A percentile compares a stretch with the other conserved stretches of the same genome.
Evolutionary conservation across 92 coral and sea anemone genomes (phyloP).

Genomic region (Nematostella vectensis): DNA sequence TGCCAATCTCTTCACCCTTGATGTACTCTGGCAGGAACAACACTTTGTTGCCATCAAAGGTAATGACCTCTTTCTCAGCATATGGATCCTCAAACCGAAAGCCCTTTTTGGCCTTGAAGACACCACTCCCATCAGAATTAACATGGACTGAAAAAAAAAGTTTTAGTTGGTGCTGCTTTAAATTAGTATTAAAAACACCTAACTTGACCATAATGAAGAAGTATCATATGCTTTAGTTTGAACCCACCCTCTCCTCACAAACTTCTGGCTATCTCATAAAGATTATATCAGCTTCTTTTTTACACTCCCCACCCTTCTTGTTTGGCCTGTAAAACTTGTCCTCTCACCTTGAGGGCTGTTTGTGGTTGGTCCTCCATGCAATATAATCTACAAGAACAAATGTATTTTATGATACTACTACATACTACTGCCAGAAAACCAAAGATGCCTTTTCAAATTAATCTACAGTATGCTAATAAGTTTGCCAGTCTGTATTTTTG

Average conservation of each 20-base stretch:
- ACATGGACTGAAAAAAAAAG: conserved; percentile 54
- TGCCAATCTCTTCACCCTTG: conserved; percentile 41
- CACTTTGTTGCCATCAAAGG: conserved; percentile 69
- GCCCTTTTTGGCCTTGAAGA: conserved; percentile 62
- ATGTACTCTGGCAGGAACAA: conserved; percentile 61
- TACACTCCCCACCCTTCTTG: too few species aligned
- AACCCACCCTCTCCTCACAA: too few species aligned
- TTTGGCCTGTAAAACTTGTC: too few species aligned
- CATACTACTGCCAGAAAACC: too few species aligned
- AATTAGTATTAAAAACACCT: background rate
- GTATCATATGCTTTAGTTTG: too few species aligned
- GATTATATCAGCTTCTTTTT: too few species aligned
- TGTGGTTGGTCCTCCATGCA: conserved; percentile 83
- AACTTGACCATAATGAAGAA: background rate
- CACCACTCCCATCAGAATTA: conserved; percentile 60
- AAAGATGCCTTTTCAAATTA: too few species aligned
- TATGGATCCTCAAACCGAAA: conserved; percentile 88
- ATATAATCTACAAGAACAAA: conserved; percentile 33
- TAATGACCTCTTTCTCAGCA: conserved; percentile 68
- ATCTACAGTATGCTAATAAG: too few species aligned
- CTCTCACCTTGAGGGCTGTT: conserved; percentile 54
- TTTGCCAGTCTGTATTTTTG: too few species aligned
- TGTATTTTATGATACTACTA: too few species aligned
- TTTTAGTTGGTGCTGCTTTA: background rate
- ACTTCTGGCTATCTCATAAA: too few species aligned